Percentiles rank a stretch among this genome's conserved stretches.
Conservation (phyloP, 2,888 invertebrate genomes). For the Caradrina kadenii region DNA sequence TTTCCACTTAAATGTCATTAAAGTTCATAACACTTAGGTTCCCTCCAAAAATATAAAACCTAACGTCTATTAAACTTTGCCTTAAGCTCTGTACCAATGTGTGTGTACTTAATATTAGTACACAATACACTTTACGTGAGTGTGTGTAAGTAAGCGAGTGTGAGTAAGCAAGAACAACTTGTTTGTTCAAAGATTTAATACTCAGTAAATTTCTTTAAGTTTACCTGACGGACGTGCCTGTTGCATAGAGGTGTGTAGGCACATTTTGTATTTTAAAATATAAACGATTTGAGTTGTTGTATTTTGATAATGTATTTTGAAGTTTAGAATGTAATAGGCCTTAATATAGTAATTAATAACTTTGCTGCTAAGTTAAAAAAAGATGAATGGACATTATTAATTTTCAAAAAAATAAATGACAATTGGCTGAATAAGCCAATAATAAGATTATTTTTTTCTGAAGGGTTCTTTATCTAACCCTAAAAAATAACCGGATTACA, state of each 20-base stretch:
- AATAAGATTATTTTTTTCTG: too few relatives aligned
- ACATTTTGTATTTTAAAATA: constrained; percentile 45
- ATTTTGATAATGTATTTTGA: neutral
- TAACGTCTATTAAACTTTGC: constrained; percentile 27
- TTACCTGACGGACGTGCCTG: constrained; percentile 76
- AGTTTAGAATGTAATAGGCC: neutral
- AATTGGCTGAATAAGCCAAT: too few relatives aligned
- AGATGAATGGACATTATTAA: too few relatives aligned
- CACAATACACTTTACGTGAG: constrained; percentile 20
- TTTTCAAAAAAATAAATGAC: too few relatives aligned
- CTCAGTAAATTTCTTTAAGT: constrained; percentile 89
- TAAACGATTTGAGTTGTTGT: neutral
- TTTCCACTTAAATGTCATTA: too few relatives aligned
- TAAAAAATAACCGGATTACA: too few relatives aligned
- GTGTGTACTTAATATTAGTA: constrained; percentile 38
- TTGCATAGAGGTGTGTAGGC: constrained; percentile 69
- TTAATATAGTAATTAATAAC: neutral
- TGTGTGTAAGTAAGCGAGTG: constrained; percentile 71
- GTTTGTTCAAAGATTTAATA: constrained; percentile 90
- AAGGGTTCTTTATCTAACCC: too few relatives aligned
- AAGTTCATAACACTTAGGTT: too few relatives aligned
- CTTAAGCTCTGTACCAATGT: constrained; percentile 50
- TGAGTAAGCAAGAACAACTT: constrained; percentile 89
- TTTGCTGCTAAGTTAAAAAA: too few relatives aligned
- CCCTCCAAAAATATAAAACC: neutral